These are phyloP conservation scores for Mnemiopsis leidyi DNA, from an alignment of 37 sponge, comb jelly and placozoan species.

Conservation along the genomic window DNA sequence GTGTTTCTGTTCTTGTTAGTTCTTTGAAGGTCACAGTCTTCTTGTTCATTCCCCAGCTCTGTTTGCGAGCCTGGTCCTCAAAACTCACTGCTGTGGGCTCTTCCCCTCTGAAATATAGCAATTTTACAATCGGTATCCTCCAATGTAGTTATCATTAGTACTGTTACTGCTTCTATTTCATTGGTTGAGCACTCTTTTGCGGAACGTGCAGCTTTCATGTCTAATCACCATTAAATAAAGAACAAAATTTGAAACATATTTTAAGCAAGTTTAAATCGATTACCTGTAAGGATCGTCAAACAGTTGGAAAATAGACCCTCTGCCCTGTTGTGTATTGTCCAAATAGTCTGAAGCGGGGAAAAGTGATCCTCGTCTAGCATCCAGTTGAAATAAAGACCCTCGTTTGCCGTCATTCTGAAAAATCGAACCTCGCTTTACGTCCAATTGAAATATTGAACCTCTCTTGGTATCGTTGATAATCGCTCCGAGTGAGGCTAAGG, in stretches of 20 bases:
- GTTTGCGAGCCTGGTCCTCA: background rate
- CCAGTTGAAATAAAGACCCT: background rate
- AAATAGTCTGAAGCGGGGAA: background rate
- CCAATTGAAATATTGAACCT: background rate
- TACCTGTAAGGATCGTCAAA: conserved; percentile 57
- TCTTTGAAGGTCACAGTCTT: background rate
- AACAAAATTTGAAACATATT: too few relatives aligned
- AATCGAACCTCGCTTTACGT: background rate
- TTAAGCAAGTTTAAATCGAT: background rate
- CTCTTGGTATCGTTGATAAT: background rate
- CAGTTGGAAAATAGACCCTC: background rate
- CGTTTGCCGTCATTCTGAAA: background rate
- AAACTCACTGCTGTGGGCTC: background rate
- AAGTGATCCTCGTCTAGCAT: background rate
- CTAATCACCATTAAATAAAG: too few relatives aligned
- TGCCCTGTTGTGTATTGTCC: background rate
- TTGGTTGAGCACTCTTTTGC: too few relatives aligned
- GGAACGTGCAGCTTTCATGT: too few relatives aligned
- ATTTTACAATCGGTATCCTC: too few relatives aligned
- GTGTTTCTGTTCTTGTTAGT: background rate
- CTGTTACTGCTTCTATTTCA: too few relatives aligned
- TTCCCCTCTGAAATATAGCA: background rate
- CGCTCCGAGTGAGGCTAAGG: too few relatives aligned
- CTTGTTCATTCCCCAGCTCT: background rate
- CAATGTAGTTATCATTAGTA: too few relatives aligned